Conservation (phyloP, 2,888 invertebrate genomes). For the Sarcophaga rosellei region DNA sequence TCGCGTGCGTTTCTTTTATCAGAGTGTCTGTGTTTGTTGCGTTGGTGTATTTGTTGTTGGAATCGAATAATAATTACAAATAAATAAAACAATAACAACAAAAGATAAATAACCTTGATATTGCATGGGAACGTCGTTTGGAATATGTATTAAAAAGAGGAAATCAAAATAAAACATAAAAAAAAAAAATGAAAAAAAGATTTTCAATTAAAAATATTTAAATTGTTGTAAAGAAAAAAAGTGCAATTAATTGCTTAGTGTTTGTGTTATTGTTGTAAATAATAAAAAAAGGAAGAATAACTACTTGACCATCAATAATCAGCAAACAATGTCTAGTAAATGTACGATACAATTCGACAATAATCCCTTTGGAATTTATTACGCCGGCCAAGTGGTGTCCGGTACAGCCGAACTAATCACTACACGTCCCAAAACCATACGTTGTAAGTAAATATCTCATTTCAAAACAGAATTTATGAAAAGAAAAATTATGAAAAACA, state of each 20-base stretch:
- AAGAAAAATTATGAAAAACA: background rate
- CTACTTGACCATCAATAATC: background rate
- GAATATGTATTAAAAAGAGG: constrained; percentile 12
- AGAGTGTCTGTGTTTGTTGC: background rate
- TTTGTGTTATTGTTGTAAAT: background rate
- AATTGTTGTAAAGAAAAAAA: constrained; percentile 9
- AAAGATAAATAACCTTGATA: constrained; percentile 40
- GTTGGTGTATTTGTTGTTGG: background rate
- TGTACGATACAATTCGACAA: constrained; percentile 79
- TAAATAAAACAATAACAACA: constrained; percentile 15
- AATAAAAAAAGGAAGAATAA: background rate
- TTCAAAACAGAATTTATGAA: background rate
- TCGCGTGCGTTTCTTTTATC: constrained; percentile 6
- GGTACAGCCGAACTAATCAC: constrained; percentile 79
- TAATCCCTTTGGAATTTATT: constrained; percentile 78
- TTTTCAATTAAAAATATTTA: background rate
- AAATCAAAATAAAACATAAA: constrained; percentile 6
- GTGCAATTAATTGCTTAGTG: constrained; percentile 19
- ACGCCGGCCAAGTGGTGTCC: constrained; percentile 79
- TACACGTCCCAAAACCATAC: constrained; percentile 79
- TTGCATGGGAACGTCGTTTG: constrained; percentile 21
- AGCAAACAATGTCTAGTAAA: constrained; percentile 76
- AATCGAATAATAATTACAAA: constrained; percentile 1
- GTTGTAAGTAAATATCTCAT: constrained; percentile 75
- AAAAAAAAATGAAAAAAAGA: background rate